phyloP scores from a whole-genome alignment of 2,888 invertebrate species.

The Zygothrica quintamaculata region DNA sequence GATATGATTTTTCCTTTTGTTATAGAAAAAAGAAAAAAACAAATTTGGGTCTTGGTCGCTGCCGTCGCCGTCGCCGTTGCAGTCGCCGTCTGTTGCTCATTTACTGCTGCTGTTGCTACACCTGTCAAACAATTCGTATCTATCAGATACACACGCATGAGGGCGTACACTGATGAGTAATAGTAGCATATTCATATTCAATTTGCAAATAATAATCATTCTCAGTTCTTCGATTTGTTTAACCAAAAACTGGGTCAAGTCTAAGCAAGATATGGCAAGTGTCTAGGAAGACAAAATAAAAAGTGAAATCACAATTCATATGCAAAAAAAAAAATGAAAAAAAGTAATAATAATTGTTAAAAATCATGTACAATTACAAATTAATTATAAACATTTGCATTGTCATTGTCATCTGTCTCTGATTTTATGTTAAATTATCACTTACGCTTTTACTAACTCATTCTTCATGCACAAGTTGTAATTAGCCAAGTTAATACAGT shows the following conservation, averaged over 20 bases:
- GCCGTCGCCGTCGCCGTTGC: too few relatives aligned
- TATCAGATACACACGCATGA: constrained; percentile 64
- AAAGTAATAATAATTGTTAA: too few relatives aligned
- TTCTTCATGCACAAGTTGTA: constrained; percentile 46
- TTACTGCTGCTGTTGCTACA: constrained; percentile 18
- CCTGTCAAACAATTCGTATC: constrained; percentile 36
- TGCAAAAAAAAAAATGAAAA: too few relatives aligned
- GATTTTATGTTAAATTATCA: constrained; percentile 48
- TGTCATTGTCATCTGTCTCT: constrained; percentile 22
- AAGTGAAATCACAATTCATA: constrained; percentile 72
- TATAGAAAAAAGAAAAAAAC: too few relatives aligned
- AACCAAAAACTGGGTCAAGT: constrained; percentile 71
- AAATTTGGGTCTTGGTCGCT: constrained; percentile 75
- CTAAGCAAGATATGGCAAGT: constrained; percentile 24
- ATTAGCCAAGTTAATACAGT: constrained; percentile 49
- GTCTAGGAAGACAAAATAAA: constrained; percentile 48
- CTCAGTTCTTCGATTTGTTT: constrained; percentile 43
- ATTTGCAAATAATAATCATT: constrained; percentile 62
- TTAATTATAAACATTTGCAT: constrained; percentile 54
- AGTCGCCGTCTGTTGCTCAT: too few relatives aligned
- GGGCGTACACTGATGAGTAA: constrained; percentile 64
- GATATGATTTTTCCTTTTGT: constrained; percentile 67
- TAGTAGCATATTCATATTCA: constrained; percentile 35
- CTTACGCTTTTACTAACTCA: constrained; percentile 62
- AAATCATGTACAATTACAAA: too few relatives aligned